Base-by-base conservation (phyloP, 2,888 invertebrate genomes). In the Timema cristinae region DNA sequence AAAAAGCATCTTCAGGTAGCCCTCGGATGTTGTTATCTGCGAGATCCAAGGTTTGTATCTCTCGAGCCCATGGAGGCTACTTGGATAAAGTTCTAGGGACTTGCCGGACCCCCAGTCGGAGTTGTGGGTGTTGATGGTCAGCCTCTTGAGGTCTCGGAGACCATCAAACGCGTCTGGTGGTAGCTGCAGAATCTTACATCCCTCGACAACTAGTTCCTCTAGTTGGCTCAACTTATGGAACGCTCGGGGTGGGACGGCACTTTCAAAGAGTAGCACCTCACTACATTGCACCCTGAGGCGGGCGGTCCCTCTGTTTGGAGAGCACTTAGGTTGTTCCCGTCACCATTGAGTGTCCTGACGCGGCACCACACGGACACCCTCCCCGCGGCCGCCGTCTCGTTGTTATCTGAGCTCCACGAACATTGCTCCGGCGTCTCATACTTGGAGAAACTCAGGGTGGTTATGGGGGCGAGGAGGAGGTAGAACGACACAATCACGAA, bases 1-100 rank as follows among this genome's bases (percentile, higher is more conserved):
- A 95, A 81, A 94, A 91, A 75, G 89, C 88, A 78, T 90, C 90
- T 77, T 91, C 90, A 66, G 94, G 93, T 80, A 95, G 82, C 76
- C 89, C 88, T 78, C 91, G 88, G 76, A 95, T 88, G 84, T 94
- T 94, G 84, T 93, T 95, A 83, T 91, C 90, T 79, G 90, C 89
- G 82, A 95, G 85, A 83, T 94, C 91, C 79, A 95, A 84, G 73
- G 88, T 86, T 81, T 91, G 91, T 69, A 95, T 85, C 82, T 94
- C 93, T 79, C 90, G 88, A 95, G 85, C 75, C 93, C 88, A 75
- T 90, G 87, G 79, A 95, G 89, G 75, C 91, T 88, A 77, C 87
- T 88, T 75, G 88, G 83, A 73, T 88, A 86, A 79, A 94, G 82
- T 79, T 94, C 93, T 79, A 95, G 86, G 54, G 87, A 88, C 75